Evolutionary conservation across 2,888 invertebrate genomes (phyloP).

Genomic region (Phasia obesa): DNA sequence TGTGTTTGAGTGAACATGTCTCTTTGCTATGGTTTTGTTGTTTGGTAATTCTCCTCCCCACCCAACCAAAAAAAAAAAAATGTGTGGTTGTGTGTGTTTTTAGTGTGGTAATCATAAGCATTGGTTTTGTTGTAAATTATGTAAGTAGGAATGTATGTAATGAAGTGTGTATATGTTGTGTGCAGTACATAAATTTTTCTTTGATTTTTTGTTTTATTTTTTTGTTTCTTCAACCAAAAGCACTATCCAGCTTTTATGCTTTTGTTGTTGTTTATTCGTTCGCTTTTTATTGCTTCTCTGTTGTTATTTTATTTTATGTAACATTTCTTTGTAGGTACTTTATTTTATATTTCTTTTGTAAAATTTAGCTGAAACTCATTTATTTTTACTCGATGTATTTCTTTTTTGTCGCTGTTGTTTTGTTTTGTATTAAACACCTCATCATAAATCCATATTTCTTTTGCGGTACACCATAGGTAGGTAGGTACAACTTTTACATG

Average conservation of each 20-base stretch:
- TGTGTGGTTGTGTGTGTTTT: too few relatives aligned
- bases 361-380: constrained; percentile 41
- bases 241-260: constrained; percentile 30
- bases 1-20: not conserved
- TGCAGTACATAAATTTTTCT: not conserved
- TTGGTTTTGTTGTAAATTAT: constrained; percentile 24
- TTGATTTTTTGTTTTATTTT: not conserved
- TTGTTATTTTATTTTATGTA: constrained; percentile 37
- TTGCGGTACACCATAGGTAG: constrained; percentile 19
- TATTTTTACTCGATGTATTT: constrained; percentile 39
- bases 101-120: not conserved
- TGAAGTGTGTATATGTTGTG: not conserved
- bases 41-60: constrained; percentile 40
- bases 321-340: constrained; percentile 35
- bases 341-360: constrained; percentile 20
- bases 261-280: constrained; percentile 37
- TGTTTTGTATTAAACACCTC: constrained; percentile 56
- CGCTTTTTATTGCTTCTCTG: not conserved
- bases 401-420: constrained; percentile 21
- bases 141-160: not conserved
- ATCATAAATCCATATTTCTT: constrained; percentile 57
- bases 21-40: not conserved
- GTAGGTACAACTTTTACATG: too few relatives aligned
- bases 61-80: too few relatives aligned
- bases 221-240: constrained; percentile 25